A percentile compares a stretch with the other conserved stretches of the same genome.
phyloP scores from a whole-genome alignment of 23 tunicate genomes.

The Corella eumyota region DNA sequence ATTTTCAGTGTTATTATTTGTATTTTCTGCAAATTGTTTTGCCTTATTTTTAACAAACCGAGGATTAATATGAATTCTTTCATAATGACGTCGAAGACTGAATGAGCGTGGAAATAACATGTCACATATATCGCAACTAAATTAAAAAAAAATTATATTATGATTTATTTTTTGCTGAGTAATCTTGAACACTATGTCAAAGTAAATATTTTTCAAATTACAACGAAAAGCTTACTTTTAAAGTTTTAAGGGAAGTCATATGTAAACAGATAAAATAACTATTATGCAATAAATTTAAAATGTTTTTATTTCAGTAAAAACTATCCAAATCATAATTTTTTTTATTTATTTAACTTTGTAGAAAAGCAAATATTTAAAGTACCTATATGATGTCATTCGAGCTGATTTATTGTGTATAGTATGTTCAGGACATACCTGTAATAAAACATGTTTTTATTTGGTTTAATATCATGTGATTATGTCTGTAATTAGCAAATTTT shows the following conservation, averaged over 20 bases:
- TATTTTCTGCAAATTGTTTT: slow-evolving; percentile 8
- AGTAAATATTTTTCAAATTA: too few species aligned
- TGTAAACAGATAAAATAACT: neutral
- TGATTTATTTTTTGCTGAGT: too few species aligned
- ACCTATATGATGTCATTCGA: slow-evolving; percentile 55
- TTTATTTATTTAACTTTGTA: neutral
- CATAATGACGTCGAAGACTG: slow-evolving; percentile 74
- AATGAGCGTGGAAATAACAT: slow-evolving; percentile 77
- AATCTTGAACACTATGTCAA: too few species aligned
- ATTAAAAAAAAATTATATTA: neutral
- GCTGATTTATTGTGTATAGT: slow-evolving; percentile 25
- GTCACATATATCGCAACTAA: slow-evolving; percentile 69
- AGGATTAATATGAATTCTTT: slow-evolving; percentile 69
- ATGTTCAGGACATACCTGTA: slow-evolving; percentile 51
- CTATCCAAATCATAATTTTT: neutral
- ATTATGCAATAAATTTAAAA: neutral
- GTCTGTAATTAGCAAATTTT: neutral
- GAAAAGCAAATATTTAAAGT: neutral
- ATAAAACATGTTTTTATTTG: neutral
- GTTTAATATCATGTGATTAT: neutral
- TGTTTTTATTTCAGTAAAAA: neutral
- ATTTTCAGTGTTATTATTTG: neutral
- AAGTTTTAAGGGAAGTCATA: too few species aligned
- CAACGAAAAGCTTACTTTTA: too few species aligned
- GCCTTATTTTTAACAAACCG: slow-evolving; percentile 45